Base-by-base conservation (phyloP, 2,888 invertebrate genomes). In the Ditula angustiorana region DNA sequence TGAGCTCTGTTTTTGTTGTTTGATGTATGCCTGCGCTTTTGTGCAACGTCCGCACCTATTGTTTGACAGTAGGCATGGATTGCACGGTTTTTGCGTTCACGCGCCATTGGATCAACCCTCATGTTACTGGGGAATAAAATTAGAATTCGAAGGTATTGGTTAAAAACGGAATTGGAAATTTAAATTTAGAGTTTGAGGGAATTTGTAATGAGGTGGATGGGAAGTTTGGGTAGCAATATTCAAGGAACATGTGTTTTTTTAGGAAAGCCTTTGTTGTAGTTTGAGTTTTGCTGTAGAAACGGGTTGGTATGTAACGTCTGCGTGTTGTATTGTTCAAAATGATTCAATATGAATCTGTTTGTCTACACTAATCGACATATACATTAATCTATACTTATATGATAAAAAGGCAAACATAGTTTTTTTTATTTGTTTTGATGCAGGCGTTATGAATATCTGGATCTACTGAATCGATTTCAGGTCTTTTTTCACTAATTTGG, bases 1-100 rank as follows among this genome's bases (percentile, higher is more conserved):
- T 78, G 84, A 78, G 82, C 80, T 81, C 81, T 88, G 90, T 90
- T 90, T 91, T 90, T 90, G 90, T 88, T 88, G 87, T 88, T 74
- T 89, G 89, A 92, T 88, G 82, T 87, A 90, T 90, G 88, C 84
- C 83, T 81, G 79, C 77, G 83, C 84, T 85, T 64, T 86, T 85
- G 82, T 78, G 74, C 80, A 81, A 77, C 80, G 80, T 74, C 78
- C 77, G 75, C 61, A 71, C 68, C 77, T 72, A 85, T 87, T 87
- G 85, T 88, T 79, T 55, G 66, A 46, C 57, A 56, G 60, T 49
- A 50, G 74, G 70, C 64, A 71, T 67, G 69, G 69, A 74, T 80
- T 80, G 81, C 78, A 76, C 72, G 79, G 74, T 82, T 86, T 86
- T 85, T 85, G 77, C 74, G 70, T 69, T 69, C 64, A 71, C 70